Percentiles rank a stretch among this genome's conserved stretches.
These are phyloP conservation scores for Channa maculata DNA, from an alignment of 2,113 vertebrate species.

Conservation along the genomic window DNA sequence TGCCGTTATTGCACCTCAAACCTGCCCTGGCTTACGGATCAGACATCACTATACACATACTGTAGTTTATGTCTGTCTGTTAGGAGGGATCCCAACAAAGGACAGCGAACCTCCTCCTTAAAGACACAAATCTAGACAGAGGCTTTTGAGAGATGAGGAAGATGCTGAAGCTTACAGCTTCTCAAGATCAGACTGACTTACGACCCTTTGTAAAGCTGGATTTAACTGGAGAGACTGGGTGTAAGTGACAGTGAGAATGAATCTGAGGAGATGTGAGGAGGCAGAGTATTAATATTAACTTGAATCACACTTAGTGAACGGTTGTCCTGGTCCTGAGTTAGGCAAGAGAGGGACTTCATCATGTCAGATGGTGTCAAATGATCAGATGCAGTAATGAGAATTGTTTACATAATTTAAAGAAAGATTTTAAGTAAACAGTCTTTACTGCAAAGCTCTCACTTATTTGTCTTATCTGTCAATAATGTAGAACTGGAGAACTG, in stretches of 20 bases:
- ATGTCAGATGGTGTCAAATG: slow-evolving; percentile 28
- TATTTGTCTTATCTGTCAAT: slow-evolving; percentile 4
- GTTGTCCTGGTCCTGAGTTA: slow-evolving; percentile 65
- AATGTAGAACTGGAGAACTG: slow-evolving; percentile 48
- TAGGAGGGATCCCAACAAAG: slow-evolving; percentile 13
- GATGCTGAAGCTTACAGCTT: slow-evolving; percentile 60
- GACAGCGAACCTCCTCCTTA: slow-evolving; percentile 33
- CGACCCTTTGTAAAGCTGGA: slow-evolving; percentile 53
- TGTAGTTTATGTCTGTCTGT: slow-evolving; percentile 21
- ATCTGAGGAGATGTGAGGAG: slow-evolving; percentile 17
- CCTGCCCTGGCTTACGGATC: slow-evolving; percentile 71
- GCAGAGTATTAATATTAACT: neutral
- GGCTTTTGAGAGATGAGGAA: slow-evolving; percentile 70
- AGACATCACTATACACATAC: slow-evolving; percentile 45
- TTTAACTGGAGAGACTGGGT: slow-evolving; percentile 29
- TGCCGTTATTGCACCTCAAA: slow-evolving; percentile 83
- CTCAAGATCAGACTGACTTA: slow-evolving; percentile 38
- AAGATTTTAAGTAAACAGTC: slow-evolving; percentile 71
- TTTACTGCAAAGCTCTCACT: slow-evolving; percentile 43
- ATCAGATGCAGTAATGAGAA: slow-evolving; percentile 36
- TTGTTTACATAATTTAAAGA: slow-evolving; percentile 4
- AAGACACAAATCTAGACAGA: slow-evolving; percentile 48
- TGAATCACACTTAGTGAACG: slow-evolving; percentile 7
- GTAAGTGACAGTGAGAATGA: slow-evolving; percentile 61
- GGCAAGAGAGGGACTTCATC: slow-evolving; percentile 32